phyloP scores from a whole-genome alignment of 2,888 invertebrate species.

The Tortrix viridana region DNA sequence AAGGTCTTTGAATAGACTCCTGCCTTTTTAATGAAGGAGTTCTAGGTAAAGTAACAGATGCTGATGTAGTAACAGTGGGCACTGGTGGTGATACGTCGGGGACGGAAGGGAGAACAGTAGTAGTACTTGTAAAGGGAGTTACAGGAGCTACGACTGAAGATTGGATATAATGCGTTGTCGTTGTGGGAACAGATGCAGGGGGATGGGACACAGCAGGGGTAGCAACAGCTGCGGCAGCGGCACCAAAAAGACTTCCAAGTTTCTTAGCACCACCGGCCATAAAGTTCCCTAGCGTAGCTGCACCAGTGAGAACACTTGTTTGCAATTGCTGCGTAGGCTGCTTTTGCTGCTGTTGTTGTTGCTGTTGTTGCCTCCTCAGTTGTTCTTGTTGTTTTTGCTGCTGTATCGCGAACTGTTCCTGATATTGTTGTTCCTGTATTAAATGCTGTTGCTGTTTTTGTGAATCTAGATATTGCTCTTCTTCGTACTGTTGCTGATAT shows the following conservation, averaged over 20 bases:
- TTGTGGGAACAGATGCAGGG: slow-evolving; percentile 47
- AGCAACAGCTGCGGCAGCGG: slow-evolving; percentile 76
- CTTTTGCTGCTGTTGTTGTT: slow-evolving; percentile 67
- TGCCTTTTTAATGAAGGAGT: slow-evolving; percentile 77
- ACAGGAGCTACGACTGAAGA: slow-evolving; percentile 62
- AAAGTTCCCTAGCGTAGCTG: slow-evolving; percentile 77
- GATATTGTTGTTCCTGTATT: slow-evolving; percentile 51
- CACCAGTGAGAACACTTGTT: slow-evolving; percentile 73
- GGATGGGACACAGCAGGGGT: slow-evolving; percentile 63
- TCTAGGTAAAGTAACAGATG: slow-evolving; percentile 67
- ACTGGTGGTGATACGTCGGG: slow-evolving; percentile 68
- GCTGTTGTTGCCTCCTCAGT: slow-evolving; percentile 53
- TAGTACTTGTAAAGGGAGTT: slow-evolving; percentile 65
- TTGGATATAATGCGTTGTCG: slow-evolving; percentile 56
- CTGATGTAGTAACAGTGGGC: slow-evolving; percentile 66
- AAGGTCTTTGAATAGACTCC: slow-evolving; percentile 79
- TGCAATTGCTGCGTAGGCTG: slow-evolving; percentile 73
- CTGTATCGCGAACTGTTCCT: slow-evolving; percentile 53
- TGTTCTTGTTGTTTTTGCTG: slow-evolving; percentile 48
- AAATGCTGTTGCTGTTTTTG: slow-evolving; percentile 45
- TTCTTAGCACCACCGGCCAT: slow-evolving; percentile 81
- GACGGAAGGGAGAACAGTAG: slow-evolving; percentile 70
- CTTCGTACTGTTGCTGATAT: slow-evolving; percentile 45
- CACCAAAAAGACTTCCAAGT: slow-evolving; percentile 78
- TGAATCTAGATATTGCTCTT: slow-evolving; percentile 48